phyloP scores from a whole-genome alignment of 2,797 vertebrate species.

The Propithecus deckenii region DNA sequence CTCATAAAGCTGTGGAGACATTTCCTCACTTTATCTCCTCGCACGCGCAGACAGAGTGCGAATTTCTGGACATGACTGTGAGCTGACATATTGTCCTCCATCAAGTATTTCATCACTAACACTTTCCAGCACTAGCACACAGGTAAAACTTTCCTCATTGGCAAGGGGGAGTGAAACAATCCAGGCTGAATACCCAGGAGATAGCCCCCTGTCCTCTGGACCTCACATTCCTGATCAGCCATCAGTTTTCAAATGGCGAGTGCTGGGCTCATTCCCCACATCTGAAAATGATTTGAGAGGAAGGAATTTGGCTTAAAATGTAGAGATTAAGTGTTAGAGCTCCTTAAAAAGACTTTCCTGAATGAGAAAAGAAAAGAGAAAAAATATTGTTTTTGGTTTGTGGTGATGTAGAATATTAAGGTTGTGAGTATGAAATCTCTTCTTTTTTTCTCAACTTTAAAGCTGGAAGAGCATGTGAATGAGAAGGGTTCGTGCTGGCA shows the following conservation, averaged over 20 bases:
- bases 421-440: background rate
- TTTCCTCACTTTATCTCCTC: background rate
- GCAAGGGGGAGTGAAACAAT: background rate
- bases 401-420: background rate
- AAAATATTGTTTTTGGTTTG: background rate
- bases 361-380: background rate
- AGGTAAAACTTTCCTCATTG: background rate
- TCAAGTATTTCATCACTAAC: background rate
- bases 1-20: background rate
- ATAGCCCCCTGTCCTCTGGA: background rate
- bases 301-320: background rate
- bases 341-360: background rate
- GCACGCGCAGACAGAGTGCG: background rate
- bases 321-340: background rate
- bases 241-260: background rate
- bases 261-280: background rate
- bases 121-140: background rate
- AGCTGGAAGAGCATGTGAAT: constrained; percentile 11
- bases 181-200: background rate
- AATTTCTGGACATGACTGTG: background rate
- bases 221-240: background rate
- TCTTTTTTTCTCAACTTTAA: background rate
- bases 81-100: background rate
- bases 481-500: constrained; percentile 41
- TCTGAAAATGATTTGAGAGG: background rate